These are phyloP conservation scores for Crambe crambe DNA, from an alignment of 37 sponge, comb jelly and placozoan species.

Conservation along the genomic window DNA sequence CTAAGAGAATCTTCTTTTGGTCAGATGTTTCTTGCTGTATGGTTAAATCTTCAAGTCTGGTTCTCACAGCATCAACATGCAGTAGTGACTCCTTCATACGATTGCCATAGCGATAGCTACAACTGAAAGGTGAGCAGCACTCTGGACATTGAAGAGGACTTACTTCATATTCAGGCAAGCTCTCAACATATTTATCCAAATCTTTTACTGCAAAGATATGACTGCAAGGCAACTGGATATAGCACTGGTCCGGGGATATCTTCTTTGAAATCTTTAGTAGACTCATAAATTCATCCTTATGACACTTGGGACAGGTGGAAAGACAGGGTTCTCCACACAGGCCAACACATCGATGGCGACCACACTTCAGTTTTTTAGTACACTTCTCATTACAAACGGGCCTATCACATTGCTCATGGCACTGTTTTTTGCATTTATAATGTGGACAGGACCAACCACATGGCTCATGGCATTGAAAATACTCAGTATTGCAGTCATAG, in stretches of 20 bases:
- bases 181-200: slow-evolving; percentile 24
- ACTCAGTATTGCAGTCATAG: not conserved
- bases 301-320: slow-evolving; percentile 52
- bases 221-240: slow-evolving; percentile 38
- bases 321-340: slow-evolving; percentile 81
- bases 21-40: too few species aligned
- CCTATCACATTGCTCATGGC: slow-evolving; percentile 59
- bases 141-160: slow-evolving; percentile 40
- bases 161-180: not conserved
- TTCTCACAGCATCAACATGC: slow-evolving; percentile 11
- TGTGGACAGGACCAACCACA: slow-evolving; percentile 50
- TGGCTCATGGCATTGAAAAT: slow-evolving; percentile 16
- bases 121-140: not conserved
- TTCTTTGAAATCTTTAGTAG: not conserved
- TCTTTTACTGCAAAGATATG: slow-evolving; percentile 49
- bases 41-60: too few species aligned
- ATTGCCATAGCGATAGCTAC: slow-evolving; percentile 45
- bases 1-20: too few species aligned
- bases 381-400: slow-evolving; percentile 65
- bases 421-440: slow-evolving; percentile 42
- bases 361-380: slow-evolving; percentile 48
- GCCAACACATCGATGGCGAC: slow-evolving; percentile 72
- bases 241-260: not conserved
- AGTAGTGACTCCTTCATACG: slow-evolving; percentile 2
- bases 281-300: slow-evolving; percentile 25